These are phyloP conservation scores for Gonocerus acuteangulatus DNA, from an alignment of 2,888 invertebrate species.

Conservation along the genomic window DNA sequence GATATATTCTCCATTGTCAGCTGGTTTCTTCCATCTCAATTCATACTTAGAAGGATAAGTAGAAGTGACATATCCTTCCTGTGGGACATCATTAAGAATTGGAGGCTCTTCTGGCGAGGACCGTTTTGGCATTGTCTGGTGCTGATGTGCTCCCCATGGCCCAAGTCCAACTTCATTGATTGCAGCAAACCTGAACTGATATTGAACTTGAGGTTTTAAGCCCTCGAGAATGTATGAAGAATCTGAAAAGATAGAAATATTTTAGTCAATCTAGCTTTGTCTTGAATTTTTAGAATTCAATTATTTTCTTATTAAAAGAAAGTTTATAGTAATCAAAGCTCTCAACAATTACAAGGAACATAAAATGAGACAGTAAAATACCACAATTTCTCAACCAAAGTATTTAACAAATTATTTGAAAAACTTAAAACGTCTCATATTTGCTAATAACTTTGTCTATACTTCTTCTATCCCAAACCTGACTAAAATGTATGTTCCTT, in stretches of 20 bases:
- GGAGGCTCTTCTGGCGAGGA: conserved; percentile 68
- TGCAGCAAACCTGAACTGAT: conserved; percentile 78
- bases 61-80: conserved; percentile 50
- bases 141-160: conserved; percentile 58
- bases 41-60: conserved; percentile 71
- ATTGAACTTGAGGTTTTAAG: conserved; percentile 65
- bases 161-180: conserved; percentile 76
- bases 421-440: no score
- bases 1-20: conserved; percentile 84
- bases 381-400: no score
- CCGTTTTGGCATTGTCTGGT: conserved; percentile 61
- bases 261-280: no score
- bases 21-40: conserved; percentile 74
- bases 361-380: neutral
- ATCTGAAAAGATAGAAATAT: conserved; percentile 26
- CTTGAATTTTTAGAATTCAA: neutral
- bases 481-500: no score
- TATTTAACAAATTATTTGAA: no score
- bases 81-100: conserved; percentile 47
- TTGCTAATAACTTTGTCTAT: no score
- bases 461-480: no score
- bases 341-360: neutral
- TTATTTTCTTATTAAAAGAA: neutral
- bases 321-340: neutral
- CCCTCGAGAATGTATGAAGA: conserved; percentile 69